Evolutionary conservation across 1,140 invertebrate species (phyloP).

Genomic region (Armadillidium nasatum): DNA sequence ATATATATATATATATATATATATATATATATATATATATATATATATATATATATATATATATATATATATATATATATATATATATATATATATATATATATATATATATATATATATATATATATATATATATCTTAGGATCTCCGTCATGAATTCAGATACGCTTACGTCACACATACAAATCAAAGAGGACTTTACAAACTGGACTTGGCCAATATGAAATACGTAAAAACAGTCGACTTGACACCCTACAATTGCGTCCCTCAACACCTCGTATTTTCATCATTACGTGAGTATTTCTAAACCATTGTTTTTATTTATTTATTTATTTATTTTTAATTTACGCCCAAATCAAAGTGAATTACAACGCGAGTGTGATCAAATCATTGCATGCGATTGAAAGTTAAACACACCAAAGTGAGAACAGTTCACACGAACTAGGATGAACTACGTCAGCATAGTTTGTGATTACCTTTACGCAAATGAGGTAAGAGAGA

Average conservation of each 20-base stretch:
- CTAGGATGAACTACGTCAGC: no score
- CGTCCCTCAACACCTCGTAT: slow-evolving; percentile 65
- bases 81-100: background rate
- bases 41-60: no score
- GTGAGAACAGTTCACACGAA: no score
- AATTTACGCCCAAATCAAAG: no score
- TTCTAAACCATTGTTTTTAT: background rate
- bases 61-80: background rate
- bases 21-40: no score
- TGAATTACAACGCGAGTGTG: no score
- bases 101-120: background rate
- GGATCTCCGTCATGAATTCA: slow-evolving; percentile 62
- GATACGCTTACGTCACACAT: slow-evolving; percentile 73
- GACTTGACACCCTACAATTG: slow-evolving; percentile 71
- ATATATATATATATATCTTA: slow-evolving; percentile 45
- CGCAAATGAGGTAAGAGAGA: no score
- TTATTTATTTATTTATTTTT: no score
- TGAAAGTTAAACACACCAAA: no score
- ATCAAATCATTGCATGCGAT: no score
- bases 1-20: background rate
- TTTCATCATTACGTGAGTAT: slow-evolving; percentile 68
- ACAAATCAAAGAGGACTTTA: slow-evolving; percentile 68
- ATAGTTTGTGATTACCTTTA: no score
- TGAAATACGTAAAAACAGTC: slow-evolving; percentile 68
- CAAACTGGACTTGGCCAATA: slow-evolving; percentile 69